A percentile compares a stretch with the other conserved stretches of the same genome.
phyloP scores from a whole-genome alignment of 2,113 vertebrate species.

The Cynopterus brachyotis region DNA sequence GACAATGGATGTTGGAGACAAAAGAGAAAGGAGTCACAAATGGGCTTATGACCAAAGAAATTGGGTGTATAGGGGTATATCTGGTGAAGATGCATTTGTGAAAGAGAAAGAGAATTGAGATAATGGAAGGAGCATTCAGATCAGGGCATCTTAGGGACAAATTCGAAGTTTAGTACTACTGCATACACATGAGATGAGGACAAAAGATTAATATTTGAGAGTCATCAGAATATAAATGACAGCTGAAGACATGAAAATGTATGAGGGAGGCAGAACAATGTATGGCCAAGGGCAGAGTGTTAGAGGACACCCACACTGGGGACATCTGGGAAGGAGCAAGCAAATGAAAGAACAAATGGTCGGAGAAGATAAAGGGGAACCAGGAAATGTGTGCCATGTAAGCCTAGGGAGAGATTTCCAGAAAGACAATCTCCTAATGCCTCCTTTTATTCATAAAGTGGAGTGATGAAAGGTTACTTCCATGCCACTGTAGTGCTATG shows the following conservation, averaged over 20 bases:
- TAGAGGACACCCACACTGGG: not conserved
- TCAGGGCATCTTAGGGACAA: not conserved
- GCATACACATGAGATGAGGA: not conserved
- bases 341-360: not conserved
- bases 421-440: slow-evolving; percentile 27
- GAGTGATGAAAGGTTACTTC: not conserved
- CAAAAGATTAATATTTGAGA: not conserved
- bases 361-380: not conserved
- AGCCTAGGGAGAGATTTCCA: slow-evolving; percentile 12
- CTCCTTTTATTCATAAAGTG: not conserved
- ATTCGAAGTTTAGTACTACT: not conserved
- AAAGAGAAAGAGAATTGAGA: not conserved
- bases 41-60: not conserved
- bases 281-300: not conserved
- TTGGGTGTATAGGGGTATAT: not conserved
- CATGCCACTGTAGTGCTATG: not conserved
- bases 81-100: not conserved
- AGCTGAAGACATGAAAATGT: not conserved
- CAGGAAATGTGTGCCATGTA: slow-evolving; percentile 39
- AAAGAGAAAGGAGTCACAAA: not conserved
- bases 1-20: not conserved
- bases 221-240: not conserved
- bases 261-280: not conserved
- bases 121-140: not conserved
- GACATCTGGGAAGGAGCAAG: not conserved